Conservation (phyloP, 2,888 invertebrate species). For the Abrostola tripartita region DNA sequence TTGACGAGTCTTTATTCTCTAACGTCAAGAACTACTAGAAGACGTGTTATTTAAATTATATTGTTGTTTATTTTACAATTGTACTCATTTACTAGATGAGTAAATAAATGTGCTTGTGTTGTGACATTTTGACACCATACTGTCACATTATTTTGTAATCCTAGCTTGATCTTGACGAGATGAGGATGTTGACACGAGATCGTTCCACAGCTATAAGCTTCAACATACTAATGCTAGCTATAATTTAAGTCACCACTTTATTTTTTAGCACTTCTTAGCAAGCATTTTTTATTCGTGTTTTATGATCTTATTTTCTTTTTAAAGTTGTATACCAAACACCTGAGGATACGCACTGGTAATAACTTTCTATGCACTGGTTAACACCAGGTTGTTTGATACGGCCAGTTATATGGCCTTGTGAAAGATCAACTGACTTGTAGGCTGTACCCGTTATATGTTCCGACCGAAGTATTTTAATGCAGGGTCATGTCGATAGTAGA, state of each 20-base stretch:
- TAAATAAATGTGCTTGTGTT: constrained; percentile 11
- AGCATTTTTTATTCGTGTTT: constrained; percentile 1
- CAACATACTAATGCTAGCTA: constrained; percentile 19
- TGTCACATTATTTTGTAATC: constrained; percentile 43
- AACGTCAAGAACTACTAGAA: constrained; percentile 22
- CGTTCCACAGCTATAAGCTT: neutral
- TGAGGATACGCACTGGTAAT: constrained; percentile 3
- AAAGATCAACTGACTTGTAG: constrained; percentile 3
- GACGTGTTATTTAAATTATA: constrained; percentile 30
- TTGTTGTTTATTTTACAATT: constrained; percentile 33
- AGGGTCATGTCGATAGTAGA: constrained; percentile 1
- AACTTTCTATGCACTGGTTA: constrained; percentile 4
- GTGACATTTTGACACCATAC: constrained; percentile 33
- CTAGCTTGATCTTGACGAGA: constrained; percentile 10
- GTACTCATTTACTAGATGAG: constrained; percentile 19
- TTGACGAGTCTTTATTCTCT: neutral
- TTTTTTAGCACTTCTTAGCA: neutral
- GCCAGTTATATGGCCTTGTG: constrained; percentile 4
- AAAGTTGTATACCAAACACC: neutral
- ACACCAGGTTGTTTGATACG: neutral
- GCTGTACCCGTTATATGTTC: neutral
- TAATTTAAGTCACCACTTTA: constrained; percentile 1
- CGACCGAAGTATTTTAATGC: neutral
- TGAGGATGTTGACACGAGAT: constrained; percentile 32
- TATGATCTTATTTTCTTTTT: neutral